Conservation (phyloP, 2,888 invertebrate species). For the Diplolepis rosae region DNA sequence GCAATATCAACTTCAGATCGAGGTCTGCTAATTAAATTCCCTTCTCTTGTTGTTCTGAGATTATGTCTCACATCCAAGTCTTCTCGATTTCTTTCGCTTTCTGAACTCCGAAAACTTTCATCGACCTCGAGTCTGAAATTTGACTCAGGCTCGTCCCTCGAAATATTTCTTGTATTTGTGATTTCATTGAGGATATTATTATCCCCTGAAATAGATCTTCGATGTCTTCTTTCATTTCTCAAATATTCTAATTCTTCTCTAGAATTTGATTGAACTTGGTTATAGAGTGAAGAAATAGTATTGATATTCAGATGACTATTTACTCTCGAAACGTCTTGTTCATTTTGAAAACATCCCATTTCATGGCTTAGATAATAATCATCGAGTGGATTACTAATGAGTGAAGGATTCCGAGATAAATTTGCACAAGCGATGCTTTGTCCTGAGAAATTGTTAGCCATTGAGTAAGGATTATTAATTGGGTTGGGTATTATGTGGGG, state of each 20-base stretch:
- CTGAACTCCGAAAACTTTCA: not conserved
- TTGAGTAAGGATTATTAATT: conserved; percentile 39
- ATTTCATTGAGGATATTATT: conserved; percentile 50
- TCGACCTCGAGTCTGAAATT: conserved; percentile 7
- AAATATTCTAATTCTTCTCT: not conserved
- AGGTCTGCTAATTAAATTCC: not conserved
- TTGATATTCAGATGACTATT: conserved; percentile 35
- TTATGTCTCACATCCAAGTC: not conserved
- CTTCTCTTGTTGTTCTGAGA: not conserved
- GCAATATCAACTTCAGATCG: not conserved
- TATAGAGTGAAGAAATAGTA: not conserved
- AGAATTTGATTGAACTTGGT: not conserved
- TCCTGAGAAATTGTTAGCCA: conserved; percentile 29
- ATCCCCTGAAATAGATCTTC: not conserved
- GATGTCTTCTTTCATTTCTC: not conserved
- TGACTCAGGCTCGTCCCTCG: conserved; percentile 43
- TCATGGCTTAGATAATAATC: conserved; percentile 65
- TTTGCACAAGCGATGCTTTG: conserved; percentile 63
- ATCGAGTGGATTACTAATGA: conserved; percentile 66
- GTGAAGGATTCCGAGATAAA: conserved; percentile 61
- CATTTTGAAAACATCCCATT: conserved; percentile 42
- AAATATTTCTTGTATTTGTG: conserved; percentile 58
- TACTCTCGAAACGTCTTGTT: not conserved
- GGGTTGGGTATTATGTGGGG: conserved; percentile 64
- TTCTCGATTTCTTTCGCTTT: conserved; percentile 16